phyloP scores from a whole-genome alignment of 1,140 invertebrate species.

The Conus betulinus region DNA sequence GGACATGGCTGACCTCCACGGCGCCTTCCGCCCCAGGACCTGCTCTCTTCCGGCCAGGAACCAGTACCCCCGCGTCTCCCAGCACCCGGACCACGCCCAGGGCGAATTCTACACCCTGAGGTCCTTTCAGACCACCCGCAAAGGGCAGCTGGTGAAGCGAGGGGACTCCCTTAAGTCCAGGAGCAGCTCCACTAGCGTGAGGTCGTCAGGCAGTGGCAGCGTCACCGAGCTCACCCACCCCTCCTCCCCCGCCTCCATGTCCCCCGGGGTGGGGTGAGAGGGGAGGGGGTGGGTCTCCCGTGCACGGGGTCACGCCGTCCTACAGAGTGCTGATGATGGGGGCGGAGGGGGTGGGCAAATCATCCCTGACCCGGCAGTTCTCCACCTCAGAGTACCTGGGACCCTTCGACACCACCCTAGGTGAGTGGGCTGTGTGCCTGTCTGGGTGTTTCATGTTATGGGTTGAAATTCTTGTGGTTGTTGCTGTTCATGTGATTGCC shows the following conservation, averaged over 20 bases:
- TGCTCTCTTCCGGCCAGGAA: neutral
- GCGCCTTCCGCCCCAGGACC: neutral
- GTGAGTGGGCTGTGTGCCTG: neutral
- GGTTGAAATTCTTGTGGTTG: no score
- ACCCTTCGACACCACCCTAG: slow-evolving; percentile 84
- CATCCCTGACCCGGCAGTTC: slow-evolving; percentile 91
- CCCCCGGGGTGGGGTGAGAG: neutral
- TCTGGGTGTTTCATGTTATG: no score
- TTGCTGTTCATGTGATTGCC: no score
- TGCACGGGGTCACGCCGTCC: neutral
- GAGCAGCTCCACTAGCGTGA: neutral
- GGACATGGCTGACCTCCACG: neutral
- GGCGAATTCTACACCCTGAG: neutral
- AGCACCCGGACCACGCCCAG: neutral
- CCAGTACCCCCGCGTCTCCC: neutral
- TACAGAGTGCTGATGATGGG: slow-evolving; percentile 90
- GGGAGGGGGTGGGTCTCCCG: neutral
- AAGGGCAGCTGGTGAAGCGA: neutral
- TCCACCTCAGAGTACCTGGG: slow-evolving; percentile 97
- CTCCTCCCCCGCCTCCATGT: neutral
- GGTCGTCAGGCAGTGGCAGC: neutral
- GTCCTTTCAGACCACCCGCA: neutral
- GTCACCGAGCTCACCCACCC: neutral
- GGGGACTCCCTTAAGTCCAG: neutral
- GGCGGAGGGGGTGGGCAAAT: slow-evolving; percentile 91